Conservation (phyloP, 2,888 invertebrate genomes). For the Orthosia incerta region DNA sequence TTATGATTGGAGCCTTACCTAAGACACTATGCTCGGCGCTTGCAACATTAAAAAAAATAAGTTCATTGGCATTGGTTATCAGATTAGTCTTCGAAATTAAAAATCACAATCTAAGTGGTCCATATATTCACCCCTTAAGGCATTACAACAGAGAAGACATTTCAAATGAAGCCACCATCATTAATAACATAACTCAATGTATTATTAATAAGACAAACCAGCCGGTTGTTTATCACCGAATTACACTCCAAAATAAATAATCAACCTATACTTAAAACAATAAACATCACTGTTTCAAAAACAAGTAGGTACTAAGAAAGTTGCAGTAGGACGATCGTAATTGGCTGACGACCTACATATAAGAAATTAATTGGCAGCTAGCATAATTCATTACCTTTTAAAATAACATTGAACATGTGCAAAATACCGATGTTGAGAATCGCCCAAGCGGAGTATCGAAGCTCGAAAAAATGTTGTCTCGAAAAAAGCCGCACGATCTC, state of each 20-base stretch:
- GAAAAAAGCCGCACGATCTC: conserved; percentile 46
- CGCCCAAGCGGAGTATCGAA: conserved; percentile 30
- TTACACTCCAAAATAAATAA: conserved; percentile 17
- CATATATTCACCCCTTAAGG: background rate
- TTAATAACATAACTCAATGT: conserved; percentile 21
- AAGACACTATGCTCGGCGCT: too few relatives aligned
- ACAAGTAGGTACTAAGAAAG: conserved; percentile 23
- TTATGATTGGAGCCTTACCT: too few relatives aligned
- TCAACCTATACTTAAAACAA: conserved; percentile 19
- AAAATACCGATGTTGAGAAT: conserved; percentile 67
- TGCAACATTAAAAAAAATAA: too few relatives aligned
- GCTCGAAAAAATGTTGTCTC: conserved; percentile 51
- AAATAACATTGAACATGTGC: conserved; percentile 71
- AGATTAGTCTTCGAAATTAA: too few relatives aligned
- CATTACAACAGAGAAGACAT: background rate
- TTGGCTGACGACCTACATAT: conserved; percentile 62
- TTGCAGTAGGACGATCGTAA: conserved; percentile 47
- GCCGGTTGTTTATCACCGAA: conserved; percentile 37
- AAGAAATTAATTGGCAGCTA: conserved; percentile 63
- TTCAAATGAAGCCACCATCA: conserved; percentile 17
- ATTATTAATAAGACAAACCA: conserved; percentile 42
- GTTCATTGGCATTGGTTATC: too few relatives aligned
- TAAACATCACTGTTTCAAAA: conserved; percentile 34
- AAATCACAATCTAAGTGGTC: background rate
- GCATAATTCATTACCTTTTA: conserved; percentile 69